Base-by-base conservation (phyloP, 2,888 invertebrate genomes). In the Salticus scenicus region DNA sequence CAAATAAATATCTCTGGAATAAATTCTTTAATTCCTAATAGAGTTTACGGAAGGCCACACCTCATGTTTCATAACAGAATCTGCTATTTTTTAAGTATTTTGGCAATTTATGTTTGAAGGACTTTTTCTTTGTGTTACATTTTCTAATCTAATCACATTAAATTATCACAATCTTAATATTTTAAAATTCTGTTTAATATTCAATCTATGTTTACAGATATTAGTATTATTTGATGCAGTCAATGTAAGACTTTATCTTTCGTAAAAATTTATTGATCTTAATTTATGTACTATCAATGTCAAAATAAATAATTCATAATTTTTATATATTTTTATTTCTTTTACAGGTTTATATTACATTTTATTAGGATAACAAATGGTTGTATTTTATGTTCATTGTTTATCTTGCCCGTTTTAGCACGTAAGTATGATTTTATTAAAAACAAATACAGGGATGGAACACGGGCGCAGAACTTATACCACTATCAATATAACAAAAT, bases 401-500 rank as follows among this genome's bases (percentile, higher is more conserved):
- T 77, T 69, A 41, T 73, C 24, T 51, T 71, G 57, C 67, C 66
- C 73, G 41, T 31, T 14, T 37, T 77, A 41, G 72, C 77, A 57
- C 83, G 83, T 84, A 69, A 84, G 83, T 84, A 31, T 7, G 20
- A 14, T n/a, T n/a, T n/a, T n/a, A n/a, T n/a, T n/a, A n/a, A n/a
- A n/a, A n/a, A n/a, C n/a, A n/a, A n/a, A n/a, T n/a, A n/a, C n/a
- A n/a, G n/a, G n/a, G n/a, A n/a, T n/a, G n/a, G n/a, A n/a, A n/a
- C n/a, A n/a, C n/a, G n/a, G n/a, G n/a, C n/a, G n/a, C n/a, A n/a
- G n/a, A n/a, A n/a, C n/a, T n/a, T n/a, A n/a, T n/a, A n/a, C n/a
- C n/a, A n/a, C n/a, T n/a, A n/a, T n/a, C n/a, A n/a, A n/a, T n/a
- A n/a, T n/a, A n/a, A n/a, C n/a, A n/a, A n/a, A n/a, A n/a, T n/a